Evolutionary conservation across 2,113 vertebrate genomes (phyloP).

Genomic region (Gavia stellata): DNA sequence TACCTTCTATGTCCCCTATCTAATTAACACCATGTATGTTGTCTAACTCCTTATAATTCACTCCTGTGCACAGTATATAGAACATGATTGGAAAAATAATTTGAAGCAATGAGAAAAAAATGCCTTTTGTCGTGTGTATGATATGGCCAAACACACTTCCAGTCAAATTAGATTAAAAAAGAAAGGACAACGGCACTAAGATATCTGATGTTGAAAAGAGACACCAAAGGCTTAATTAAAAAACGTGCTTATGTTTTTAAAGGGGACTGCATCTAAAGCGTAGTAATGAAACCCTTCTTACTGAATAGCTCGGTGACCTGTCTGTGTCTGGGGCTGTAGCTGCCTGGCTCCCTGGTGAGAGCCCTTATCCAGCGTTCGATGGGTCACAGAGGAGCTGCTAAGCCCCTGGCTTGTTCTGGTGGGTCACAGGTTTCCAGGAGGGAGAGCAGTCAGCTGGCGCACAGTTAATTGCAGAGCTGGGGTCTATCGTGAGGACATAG

Average conservation of each 20-base stretch:
- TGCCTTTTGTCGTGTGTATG: conserved; percentile 25
- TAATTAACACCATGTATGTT: conserved; percentile 69
- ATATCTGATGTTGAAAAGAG: conserved; percentile 27
- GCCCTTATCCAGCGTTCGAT: neutral
- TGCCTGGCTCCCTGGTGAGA: neutral
- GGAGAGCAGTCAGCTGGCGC: neutral
- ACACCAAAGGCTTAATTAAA: conserved; percentile 57
- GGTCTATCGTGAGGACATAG: neutral
- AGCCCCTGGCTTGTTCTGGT: neutral
- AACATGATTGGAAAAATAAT: conserved; percentile 64
- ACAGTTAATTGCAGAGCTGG: conserved; percentile 12
- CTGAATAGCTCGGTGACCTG: neutral
- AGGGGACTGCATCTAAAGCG: neutral
- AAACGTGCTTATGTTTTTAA: conserved; percentile 18
- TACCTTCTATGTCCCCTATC: conserved; percentile 59
- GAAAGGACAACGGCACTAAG: neutral
- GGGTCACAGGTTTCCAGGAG: neutral
- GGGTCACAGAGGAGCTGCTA: neutral
- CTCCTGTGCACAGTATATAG: conserved; percentile 34
- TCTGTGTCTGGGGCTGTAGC: neutral
- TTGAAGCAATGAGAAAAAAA: conserved; percentile 57
- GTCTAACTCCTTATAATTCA: conserved; percentile 67
- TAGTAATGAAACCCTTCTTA: neutral
- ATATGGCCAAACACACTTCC: conserved; percentile 30
- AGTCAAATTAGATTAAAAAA: conserved; percentile 39